Conservation (phyloP, 2,888 invertebrate genomes). For the Platynereis dumerilii region DNA sequence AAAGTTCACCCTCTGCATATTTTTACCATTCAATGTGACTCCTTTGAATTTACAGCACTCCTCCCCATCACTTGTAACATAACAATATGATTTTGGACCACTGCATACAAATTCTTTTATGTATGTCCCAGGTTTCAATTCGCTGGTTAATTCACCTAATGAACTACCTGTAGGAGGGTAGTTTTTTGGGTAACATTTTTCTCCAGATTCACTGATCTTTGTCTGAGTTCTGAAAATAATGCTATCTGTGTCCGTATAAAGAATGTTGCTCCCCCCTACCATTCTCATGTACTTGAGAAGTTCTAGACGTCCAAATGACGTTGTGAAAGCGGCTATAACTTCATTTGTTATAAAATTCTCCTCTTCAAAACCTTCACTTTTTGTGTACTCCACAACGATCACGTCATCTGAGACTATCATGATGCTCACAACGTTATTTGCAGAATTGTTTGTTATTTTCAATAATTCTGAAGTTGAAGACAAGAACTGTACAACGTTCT, state of each 20-base stretch:
- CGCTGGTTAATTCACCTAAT: constrained; percentile 4
- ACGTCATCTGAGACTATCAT: constrained; percentile 2
- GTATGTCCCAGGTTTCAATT: constrained; percentile 52
- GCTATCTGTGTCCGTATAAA: constrained; percentile 17
- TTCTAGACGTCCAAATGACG: constrained; percentile 8
- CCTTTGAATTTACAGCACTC: too few species aligned
- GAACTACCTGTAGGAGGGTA: too few species aligned
- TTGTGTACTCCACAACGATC: not conserved
- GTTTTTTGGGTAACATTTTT: too few species aligned
- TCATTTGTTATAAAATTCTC: constrained; percentile 1
- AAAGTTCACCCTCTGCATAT: too few species aligned
- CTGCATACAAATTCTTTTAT: constrained; percentile 51
- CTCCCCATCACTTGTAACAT: too few species aligned
- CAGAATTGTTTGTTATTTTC: not conserved
- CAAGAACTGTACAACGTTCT: not conserved
- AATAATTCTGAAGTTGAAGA: constrained; percentile 4
- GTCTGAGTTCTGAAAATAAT: too few species aligned
- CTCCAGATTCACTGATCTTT: not conserved
- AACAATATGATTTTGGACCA: too few species aligned
- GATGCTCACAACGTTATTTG: not conserved
- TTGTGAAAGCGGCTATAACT: constrained; percentile 13
- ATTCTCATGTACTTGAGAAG: constrained; percentile 41
- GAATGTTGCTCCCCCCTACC: constrained; percentile 31
- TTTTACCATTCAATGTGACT: too few species aligned
- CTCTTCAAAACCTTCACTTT: not conserved